Base-by-base conservation (phyloP, 1,140 invertebrate species). In the Hyles euphorbiae region DNA sequence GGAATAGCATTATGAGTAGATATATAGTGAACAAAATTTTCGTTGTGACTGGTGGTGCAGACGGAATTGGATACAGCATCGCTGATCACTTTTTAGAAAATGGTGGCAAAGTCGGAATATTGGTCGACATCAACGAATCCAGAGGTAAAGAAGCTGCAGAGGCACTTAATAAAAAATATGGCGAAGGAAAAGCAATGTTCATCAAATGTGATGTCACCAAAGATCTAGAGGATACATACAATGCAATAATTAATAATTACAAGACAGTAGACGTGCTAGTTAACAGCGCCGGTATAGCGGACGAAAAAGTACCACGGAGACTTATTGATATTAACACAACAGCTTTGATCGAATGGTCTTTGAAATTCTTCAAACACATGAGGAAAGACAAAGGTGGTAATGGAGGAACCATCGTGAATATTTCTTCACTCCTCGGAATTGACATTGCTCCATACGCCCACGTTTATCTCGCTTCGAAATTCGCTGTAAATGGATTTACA, bases 331-430 rank as follows among this genome's bases (percentile, higher is more conserved):
- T 11, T 34, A 81, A 81, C 40, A 54, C 75, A 32, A 74, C 69
- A 53, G 70, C 67, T 9, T 58, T 80, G 5, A 69, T 82, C 3
- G 59, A 74, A 10, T 75, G 71, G 53, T 72, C 72, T 1, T 47
- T 71, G 6, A 65, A 73, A 51, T 76, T 69, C 47, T 68, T 73
- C 60, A 60, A 73, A 4, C 63, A 87, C 56, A 91, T 93, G 91
- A 88, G 89, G 34, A 92, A 88, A 66, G 86, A 92, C 52, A 87
- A 90, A 36, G 89, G 89, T 3, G 91, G 91, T 9, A 81, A 84
- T 8, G 92, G 93, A 22, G 92, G 91, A 32, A 85, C 91, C 9
- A 84, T 94, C 2, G 87, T 92, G 3, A 94, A 93, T 63, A 81
- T 92, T 54, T 88, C 90, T 51, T 93, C 92, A n/a, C 88, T 92